Base-by-base conservation (phyloP, 2,888 invertebrate species). In the Pheosia tremula region DNA sequence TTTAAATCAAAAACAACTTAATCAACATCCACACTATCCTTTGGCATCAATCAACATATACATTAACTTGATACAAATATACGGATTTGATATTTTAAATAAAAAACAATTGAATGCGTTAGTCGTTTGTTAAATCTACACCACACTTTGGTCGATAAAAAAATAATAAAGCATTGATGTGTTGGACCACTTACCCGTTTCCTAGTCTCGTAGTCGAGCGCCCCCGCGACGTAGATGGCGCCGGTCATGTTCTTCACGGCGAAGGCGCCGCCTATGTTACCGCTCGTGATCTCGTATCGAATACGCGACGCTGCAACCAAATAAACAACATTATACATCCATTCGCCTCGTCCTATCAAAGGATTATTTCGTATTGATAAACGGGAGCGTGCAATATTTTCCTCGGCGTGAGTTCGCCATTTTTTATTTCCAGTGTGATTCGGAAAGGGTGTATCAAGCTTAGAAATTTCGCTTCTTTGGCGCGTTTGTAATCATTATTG, bases 211-310 rank as follows among this genome's bases (percentile, higher is more conserved):
- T 99, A 99, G 95, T 99, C 99, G 87, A 99, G 95, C 66, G 98
- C 98, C 75, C 98, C 98, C 65, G 98, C 98, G 78, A 99, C 98
- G 94, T 98, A 99, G 93, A 99, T 99, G 88, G 99, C 99, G 80
- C 99, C 99, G 75, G 99, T 99, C 97, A 98, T 98, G 94, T 98
- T 98, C 95, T 98, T 98, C 87, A 99, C 98, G 80, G 98, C 98
- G 90, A 99, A 99, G 50, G 98, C 98, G 81, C 98, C 99, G 71
- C 98, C 98, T 95, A 98, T 96, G 96, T 99, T 99, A 95, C 99
- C 99, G 96, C 98, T 98, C 94, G 98, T 98, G 94, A 99, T 99
- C 96, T 99, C 98, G 95, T 99, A 99, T 95, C 98, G 98, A 96
- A 99, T 98, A 96, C 98, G 97, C 94, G 98, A 98, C 91, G 98